phyloP scores from a whole-genome alignment of 2,113 vertebrate genomes.

The Xiphias gladius region DNA sequence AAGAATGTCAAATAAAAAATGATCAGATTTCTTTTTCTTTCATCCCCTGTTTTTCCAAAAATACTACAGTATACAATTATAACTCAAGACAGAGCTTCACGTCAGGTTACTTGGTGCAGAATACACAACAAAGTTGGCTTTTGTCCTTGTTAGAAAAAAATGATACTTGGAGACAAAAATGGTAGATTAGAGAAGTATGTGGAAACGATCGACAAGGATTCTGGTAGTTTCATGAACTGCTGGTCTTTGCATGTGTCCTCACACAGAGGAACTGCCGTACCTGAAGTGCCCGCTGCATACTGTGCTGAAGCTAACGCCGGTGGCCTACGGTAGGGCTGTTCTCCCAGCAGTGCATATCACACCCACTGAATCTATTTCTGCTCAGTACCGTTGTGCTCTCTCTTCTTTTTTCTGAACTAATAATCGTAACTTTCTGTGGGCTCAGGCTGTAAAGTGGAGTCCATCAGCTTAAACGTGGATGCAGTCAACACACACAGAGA shows the following conservation, averaged over 20 bases:
- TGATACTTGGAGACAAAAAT: not conserved
- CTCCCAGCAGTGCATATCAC: not conserved
- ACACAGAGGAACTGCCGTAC: slow-evolving; percentile 94
- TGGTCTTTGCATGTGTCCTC: slow-evolving; percentile 9
- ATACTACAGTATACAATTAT: not conserved
- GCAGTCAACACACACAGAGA: slow-evolving; percentile 97
- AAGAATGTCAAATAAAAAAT: not conserved
- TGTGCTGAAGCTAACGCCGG: slow-evolving; percentile 95
- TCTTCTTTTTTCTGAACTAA: not conserved
- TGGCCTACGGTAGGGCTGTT: slow-evolving; percentile 92
- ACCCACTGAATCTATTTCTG: too few species aligned
- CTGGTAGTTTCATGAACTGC: not conserved
- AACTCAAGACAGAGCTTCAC: not conserved
- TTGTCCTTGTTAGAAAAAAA: not conserved
- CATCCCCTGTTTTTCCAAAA: not conserved
- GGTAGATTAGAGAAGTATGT: not conserved
- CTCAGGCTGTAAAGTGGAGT: slow-evolving; percentile 96
- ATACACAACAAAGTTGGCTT: not conserved
- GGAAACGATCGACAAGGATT: not conserved
- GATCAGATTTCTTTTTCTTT: not conserved
- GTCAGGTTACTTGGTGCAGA: not conserved
- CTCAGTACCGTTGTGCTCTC: not conserved
- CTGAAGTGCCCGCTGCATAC: slow-evolving; percentile 97
- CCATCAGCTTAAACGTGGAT: slow-evolving; percentile 92
- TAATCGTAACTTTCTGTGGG: not conserved